A percentile compares a stretch with the other conserved stretches of the same genome.
Conservation (phyloP, 2,797 vertebrate species). For the Zalophus californianus region DNA sequence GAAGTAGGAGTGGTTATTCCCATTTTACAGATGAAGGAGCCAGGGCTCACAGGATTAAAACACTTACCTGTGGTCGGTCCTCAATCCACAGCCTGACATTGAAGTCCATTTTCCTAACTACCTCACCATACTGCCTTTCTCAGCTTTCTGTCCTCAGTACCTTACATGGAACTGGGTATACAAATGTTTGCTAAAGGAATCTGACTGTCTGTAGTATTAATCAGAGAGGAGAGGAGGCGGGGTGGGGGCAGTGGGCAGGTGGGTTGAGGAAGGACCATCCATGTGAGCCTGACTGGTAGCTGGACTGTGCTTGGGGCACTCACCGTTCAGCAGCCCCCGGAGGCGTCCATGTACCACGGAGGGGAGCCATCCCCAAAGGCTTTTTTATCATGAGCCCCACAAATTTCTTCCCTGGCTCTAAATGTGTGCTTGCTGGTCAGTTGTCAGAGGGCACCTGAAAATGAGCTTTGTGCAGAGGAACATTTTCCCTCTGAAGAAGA, state of each 20-base stretch:
- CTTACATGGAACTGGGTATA: rapidly evolving
- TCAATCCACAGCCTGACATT: neutral
- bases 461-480: neutral
- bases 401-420: neutral
- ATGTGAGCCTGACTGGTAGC: rapidly evolving
- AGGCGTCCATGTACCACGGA: neutral
- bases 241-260: neutral
- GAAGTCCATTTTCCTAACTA: rapidly evolving
- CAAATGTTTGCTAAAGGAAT: neutral
- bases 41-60: neutral
- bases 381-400: rapidly evolving
- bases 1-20: neutral
- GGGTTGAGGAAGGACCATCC: neutral
- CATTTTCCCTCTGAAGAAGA: neutral
- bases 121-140: neutral
- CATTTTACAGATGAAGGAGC: neutral
- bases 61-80: neutral
- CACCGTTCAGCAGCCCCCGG: rapidly evolving
- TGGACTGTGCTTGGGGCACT: neutral
- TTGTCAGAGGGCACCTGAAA: neutral
- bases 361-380: neutral
- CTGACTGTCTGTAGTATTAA: neutral
- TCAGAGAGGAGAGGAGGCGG: too few species aligned
- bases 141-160: neutral
- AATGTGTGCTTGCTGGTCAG: neutral